These are phyloP conservation scores for Entosphenus tridentatus DNA, from an alignment of 2,113 vertebrate genomes.

Conservation along the genomic window DNA sequence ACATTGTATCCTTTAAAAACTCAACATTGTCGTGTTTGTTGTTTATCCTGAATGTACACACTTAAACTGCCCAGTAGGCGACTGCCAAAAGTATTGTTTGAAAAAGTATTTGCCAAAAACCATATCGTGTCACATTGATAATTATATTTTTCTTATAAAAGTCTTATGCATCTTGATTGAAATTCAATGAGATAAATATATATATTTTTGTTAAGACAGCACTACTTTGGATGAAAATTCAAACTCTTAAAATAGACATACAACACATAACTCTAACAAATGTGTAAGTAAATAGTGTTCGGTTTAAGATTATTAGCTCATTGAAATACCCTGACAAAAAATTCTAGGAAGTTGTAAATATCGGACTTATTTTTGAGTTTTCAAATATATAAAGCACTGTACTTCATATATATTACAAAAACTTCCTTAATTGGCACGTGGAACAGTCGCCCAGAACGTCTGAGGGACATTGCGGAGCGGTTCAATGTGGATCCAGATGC, in stretches of 20 bases:
- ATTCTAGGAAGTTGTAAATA: background rate
- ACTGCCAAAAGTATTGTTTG: no score
- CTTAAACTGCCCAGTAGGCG: no score
- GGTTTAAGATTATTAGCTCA: background rate
- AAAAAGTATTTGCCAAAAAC: no score
- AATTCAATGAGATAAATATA: no score
- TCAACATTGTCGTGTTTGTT: background rate
- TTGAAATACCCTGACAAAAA: background rate
- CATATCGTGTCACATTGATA: no score
- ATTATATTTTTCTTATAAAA: no score
- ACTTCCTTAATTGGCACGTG: slow-evolving; percentile 6
- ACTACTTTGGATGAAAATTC: no score
- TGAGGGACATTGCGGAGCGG: slow-evolving; percentile 71
- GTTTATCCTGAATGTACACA: background rate
- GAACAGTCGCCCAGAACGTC: slow-evolving; percentile 65
- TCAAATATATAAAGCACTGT: background rate
- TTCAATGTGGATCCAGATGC: slow-evolving; percentile 74
- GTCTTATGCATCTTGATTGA: no score
- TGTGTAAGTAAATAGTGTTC: no score
- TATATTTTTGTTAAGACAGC: no score
- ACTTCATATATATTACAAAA: background rate
- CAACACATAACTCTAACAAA: no score
- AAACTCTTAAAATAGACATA: no score
- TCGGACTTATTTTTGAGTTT: background rate
- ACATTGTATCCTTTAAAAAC: slow-evolving; percentile 66